Evolutionary conservation across 1,140 invertebrate species (phyloP).

Genomic region (Archivesica marissinica): DNA sequence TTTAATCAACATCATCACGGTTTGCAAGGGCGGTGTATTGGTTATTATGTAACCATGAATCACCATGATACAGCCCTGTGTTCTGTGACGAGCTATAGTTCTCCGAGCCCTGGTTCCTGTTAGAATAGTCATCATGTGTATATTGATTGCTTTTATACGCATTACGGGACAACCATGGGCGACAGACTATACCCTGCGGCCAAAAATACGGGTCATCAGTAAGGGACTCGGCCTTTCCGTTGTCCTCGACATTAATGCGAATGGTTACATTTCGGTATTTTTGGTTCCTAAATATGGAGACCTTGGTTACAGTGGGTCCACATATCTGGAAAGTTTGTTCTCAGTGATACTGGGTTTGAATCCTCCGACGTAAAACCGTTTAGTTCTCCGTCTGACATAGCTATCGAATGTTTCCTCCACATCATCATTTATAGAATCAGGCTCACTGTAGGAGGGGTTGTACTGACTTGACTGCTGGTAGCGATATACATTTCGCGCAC

Average conservation of each 20-base stretch:
- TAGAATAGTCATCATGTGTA: not conserved
- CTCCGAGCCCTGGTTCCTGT: not conserved
- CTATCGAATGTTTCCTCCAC: not conserved
- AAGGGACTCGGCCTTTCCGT: not conserved
- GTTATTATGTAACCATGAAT: not conserved
- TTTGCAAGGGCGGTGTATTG: not conserved
- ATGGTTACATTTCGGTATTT: not conserved
- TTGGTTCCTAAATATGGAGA: not conserved
- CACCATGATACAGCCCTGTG: not conserved
- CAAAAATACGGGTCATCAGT: conserved; percentile 1
- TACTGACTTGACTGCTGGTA: no score
- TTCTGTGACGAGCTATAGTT: not conserved
- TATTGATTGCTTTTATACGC: not conserved
- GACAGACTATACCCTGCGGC: not conserved
- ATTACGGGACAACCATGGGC: not conserved
- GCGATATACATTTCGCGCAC: no score
- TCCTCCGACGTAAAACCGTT: not conserved
- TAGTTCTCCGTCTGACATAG: not conserved
- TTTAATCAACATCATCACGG: not conserved
- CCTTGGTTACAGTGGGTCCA: not conserved
- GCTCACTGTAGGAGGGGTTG: no score
- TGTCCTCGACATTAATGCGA: not conserved
- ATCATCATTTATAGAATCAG: no score
- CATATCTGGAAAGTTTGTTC: not conserved
- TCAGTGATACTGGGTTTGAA: not conserved